phyloP scores from a whole-genome alignment of 2,888 invertebrate genomes.

The Dynastes hyllus region DNA sequence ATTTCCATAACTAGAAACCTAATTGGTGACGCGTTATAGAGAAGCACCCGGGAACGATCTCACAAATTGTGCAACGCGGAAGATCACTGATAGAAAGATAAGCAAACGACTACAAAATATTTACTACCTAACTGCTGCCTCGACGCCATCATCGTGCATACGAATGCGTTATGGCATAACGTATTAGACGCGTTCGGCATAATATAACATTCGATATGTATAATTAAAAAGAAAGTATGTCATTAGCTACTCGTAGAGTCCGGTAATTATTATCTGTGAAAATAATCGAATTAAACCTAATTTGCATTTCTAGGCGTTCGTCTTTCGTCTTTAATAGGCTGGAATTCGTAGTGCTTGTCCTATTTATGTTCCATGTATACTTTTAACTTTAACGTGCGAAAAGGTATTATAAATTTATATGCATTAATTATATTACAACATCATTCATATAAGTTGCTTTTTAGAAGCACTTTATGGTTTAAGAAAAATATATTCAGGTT shows the following conservation, averaged over 20 bases:
- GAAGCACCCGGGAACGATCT: constrained; percentile 6
- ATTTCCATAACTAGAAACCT: neutral
- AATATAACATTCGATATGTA: constrained; percentile 15
- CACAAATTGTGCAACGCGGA: constrained; percentile 28
- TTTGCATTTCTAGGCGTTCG: constrained; percentile 47
- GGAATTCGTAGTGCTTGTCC: constrained; percentile 32
- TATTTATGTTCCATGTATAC: neutral
- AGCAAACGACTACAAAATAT: constrained; percentile 33
- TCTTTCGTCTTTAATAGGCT: constrained; percentile 16
- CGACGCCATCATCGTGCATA: constrained; percentile 45
- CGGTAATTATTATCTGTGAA: constrained; percentile 45
- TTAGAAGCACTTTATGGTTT: too few species aligned
- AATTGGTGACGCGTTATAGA: constrained; percentile 7
- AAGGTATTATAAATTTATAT: constrained; percentile 11
- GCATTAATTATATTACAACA: too few species aligned
- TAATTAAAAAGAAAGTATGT: constrained; percentile 45
- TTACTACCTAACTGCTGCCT: constrained; percentile 64
- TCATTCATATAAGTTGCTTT: too few species aligned
- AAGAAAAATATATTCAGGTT: too few species aligned
- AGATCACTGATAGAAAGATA: constrained; percentile 28
- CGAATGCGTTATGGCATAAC: neutral
- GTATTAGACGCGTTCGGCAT: constrained; percentile 9
- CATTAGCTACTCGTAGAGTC: constrained; percentile 36
- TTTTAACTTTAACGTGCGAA: constrained; percentile 37
- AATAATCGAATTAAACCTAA: constrained; percentile 45